Base-by-base conservation (phyloP, 2,113 vertebrate species). In the Brienomyrus brachyistius region DNA sequence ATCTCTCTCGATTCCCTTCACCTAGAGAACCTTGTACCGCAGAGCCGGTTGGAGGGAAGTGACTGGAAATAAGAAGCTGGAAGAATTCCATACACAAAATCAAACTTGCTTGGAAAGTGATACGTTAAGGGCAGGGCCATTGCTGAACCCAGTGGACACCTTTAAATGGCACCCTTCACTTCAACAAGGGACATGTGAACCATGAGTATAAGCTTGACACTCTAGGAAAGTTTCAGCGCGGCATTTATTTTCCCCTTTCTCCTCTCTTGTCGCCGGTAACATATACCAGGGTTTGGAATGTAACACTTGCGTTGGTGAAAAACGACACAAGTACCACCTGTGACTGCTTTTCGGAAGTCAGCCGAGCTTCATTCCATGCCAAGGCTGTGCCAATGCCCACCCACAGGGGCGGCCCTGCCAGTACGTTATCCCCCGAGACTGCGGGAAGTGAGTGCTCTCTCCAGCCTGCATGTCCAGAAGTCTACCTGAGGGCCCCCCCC, bases 271-370 rank as follows among this genome's bases (percentile, higher is more conserved):
- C 35, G 17, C 74, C 19, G 74, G 74, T 80, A 80, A 80, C 31
- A 19, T 31, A 74, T 77, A 43, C 35, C 35, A 19, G 74, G 35
- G 74, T 80, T 80, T 80, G 74, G 74, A 80, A 40, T 80, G 74
- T 80, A 43, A 80, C 74, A 80, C 74, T 80, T 80, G 74, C 31
- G 74, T 80, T 80, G 35, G 74, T 80, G 74, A 80, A 80, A 80
- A 80, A 43, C 17, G 74, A 80, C 74, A 80, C 74, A 62, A 62
- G 35, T 80, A 5, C 35, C 74, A 80, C 74, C 74, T 80, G 74
- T 80, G 74, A 43, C 74, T 80, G 15, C 17, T 27, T 19, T 80
- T 19, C 43, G 74, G 74, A 80, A 19, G 74, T 35, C 15, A 80
- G 74, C 74, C 74, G 31, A 15, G 31, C 74, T 80, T 35, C 5